Percentiles rank a stretch among this genome's conserved stretches.
Evolutionary conservation across 2,113 vertebrate species (phyloP).

Genomic region (Noturus placidus): DNA sequence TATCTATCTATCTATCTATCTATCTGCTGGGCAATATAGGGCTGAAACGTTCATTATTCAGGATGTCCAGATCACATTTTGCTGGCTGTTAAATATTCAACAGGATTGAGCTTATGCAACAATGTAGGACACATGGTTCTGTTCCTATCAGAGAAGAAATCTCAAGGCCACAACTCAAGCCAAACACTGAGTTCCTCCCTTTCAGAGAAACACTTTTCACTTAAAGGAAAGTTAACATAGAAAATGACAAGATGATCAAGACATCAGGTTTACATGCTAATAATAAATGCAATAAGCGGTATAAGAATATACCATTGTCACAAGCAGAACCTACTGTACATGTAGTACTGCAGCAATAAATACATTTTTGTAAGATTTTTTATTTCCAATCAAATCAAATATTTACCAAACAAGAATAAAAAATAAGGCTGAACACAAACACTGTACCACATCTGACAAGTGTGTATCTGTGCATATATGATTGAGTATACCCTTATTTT

Average conservation of each 20-base stretch:
- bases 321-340: background rate
- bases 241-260: background rate
- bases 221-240: background rate
- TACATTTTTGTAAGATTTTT: background rate
- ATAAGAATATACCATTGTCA: background rate
- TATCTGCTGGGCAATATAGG: background rate
- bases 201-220: background rate
- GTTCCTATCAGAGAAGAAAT: conserved; percentile 30
- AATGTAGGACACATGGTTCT: conserved; percentile 29
- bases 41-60: conserved; percentile 26
- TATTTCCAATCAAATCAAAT: background rate
- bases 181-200: background rate
- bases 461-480: background rate
- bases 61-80: conserved; percentile 25
- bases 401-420: background rate
- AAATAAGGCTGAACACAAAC: background rate
- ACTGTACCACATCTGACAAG: background rate
- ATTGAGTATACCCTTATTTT: background rate
- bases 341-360: background rate
- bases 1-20: background rate
- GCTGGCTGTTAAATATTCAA: conserved; percentile 56
- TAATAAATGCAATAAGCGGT: too few species aligned
- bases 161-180: conserved; percentile 15
- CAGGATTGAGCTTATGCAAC: conserved; percentile 28
- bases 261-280: background rate